A percentile compares a stretch with the other conserved stretches of the same genome.
Conservation (phyloP, 1,140 invertebrate species). For the Caenorhabditis tropicalis region DNA sequence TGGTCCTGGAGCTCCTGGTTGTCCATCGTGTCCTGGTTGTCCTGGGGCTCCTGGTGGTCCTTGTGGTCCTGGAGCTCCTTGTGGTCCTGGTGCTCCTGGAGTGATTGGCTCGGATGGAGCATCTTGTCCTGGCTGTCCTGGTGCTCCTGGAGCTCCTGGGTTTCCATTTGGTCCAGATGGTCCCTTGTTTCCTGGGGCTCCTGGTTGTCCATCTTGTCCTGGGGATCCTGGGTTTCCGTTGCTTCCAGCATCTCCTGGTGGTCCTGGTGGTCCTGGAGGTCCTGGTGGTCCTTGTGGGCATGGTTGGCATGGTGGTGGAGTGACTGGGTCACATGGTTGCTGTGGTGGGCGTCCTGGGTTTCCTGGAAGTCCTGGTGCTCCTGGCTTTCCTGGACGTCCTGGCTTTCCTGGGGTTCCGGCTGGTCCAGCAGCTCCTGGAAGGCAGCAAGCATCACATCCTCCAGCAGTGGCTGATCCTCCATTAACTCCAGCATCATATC, state of each 20-base stretch:
- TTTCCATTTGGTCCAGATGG: conserved; percentile 57
- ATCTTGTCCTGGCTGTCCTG: conserved; percentile 54
- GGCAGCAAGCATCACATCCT: conserved; percentile 58
- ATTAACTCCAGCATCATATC: conserved; percentile 56
- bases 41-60: conserved; percentile 55
- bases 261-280: conserved; percentile 56
- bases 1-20: conserved; percentile 54
- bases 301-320: conserved; percentile 53
- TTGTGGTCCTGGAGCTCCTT: conserved; percentile 55
- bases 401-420: conserved; percentile 59
- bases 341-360: conserved; percentile 53
- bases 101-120: conserved; percentile 54
- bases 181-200: conserved; percentile 55
- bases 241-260: conserved; percentile 50
- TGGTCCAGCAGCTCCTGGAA: conserved; percentile 58
- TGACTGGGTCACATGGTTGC: conserved; percentile 54
- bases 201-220: conserved; percentile 53
- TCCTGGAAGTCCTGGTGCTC: conserved; percentile 51
- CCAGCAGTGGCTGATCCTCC: conserved; percentile 52
- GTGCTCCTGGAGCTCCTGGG: conserved; percentile 54
- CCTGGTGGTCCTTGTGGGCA: conserved; percentile 53
- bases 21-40: conserved; percentile 53
- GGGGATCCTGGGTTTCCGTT: conserved; percentile 53
- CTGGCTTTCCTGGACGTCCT: conserved; percentile 56
- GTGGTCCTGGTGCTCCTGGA: conserved; percentile 55